A percentile compares a stretch with the other conserved stretches of the same genome.
Conservation (phyloP, 2,888 invertebrate species). For the Hemicrepidius hirtus region DNA sequence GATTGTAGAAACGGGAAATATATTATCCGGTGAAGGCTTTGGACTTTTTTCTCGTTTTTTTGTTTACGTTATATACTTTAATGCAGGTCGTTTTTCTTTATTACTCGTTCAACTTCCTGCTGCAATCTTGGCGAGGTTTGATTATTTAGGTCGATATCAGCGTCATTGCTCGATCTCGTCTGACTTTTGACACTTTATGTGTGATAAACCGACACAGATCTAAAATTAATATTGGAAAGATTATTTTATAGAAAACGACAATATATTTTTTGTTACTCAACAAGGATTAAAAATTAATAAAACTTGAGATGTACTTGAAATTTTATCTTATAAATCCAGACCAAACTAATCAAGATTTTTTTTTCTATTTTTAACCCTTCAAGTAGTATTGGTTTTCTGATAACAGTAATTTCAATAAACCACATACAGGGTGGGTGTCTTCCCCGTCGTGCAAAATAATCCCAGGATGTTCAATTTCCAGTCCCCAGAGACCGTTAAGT, state of each 20-base stretch:
- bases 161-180: background rate
- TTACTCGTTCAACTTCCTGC: conserved; percentile 1
- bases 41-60: conserved; percentile 31
- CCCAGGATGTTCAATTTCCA: too few species aligned
- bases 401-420: too few species aligned
- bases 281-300: too few species aligned
- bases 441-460: too few species aligned
- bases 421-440: too few species aligned
- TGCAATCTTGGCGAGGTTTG: background rate
- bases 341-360: too few species aligned
- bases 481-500: too few species aligned
- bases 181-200: conserved; percentile 15
- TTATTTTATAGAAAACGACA: background rate
- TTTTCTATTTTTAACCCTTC: too few species aligned
- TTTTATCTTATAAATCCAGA: too few species aligned
- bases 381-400: too few species aligned
- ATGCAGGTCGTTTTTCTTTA: conserved; percentile 15
- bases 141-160: background rate
- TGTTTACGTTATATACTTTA: conserved; percentile 16
- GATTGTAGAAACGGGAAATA: conserved; percentile 36
- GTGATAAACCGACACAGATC: conserved; percentile 8
- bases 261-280: too few species aligned
- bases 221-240: background rate
- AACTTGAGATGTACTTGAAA: too few species aligned
- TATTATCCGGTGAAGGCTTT: conserved; percentile 34